phyloP scores from a whole-genome alignment of 1,140 invertebrate genomes.

The Antheraea pernyi region DNA sequence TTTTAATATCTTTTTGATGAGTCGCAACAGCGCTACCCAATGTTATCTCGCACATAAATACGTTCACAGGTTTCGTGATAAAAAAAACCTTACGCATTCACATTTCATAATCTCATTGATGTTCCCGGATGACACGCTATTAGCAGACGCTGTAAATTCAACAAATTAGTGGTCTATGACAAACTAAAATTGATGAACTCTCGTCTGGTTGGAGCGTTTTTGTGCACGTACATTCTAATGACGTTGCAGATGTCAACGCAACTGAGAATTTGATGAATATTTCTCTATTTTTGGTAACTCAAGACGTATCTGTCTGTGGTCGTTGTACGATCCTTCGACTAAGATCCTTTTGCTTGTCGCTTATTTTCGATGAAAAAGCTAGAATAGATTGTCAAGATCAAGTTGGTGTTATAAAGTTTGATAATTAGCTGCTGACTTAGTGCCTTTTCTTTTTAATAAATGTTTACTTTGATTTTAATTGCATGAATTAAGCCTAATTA shows the following conservation, averaged over 20 bases:
- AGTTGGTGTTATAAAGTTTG: too few species aligned
- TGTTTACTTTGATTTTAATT: too few species aligned
- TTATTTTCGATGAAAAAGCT: neutral
- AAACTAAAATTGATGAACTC: slow-evolving; percentile 71
- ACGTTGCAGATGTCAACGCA: slow-evolving; percentile 57
- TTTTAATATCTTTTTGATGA: slow-evolving; percentile 58
- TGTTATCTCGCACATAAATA: slow-evolving; percentile 70
- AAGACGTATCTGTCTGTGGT: slow-evolving; percentile 27
- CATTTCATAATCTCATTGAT: slow-evolving; percentile 43
- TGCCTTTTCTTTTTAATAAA: too few species aligned
- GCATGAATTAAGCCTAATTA: too few species aligned
- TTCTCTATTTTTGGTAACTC: slow-evolving; percentile 37
- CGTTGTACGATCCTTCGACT: slow-evolving; percentile 21
- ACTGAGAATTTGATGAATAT: slow-evolving; percentile 40
- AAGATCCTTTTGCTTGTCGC: neutral
- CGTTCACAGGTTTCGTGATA: slow-evolving; percentile 37
- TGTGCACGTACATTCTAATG: slow-evolving; percentile 52
- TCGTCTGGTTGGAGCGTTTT: slow-evolving; percentile 39
- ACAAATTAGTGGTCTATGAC: slow-evolving; percentile 72
- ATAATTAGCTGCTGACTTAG: too few species aligned
- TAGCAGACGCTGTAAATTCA: slow-evolving; percentile 64
- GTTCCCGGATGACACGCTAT: slow-evolving; percentile 65
- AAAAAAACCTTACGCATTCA: slow-evolving; percentile 42
- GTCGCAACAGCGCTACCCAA: slow-evolving; percentile 45
- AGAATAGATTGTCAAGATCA: too few species aligned